Evolutionary conservation across 2,888 invertebrate species (phyloP).

Genomic region (Nephrotoma appendiculata): DNA sequence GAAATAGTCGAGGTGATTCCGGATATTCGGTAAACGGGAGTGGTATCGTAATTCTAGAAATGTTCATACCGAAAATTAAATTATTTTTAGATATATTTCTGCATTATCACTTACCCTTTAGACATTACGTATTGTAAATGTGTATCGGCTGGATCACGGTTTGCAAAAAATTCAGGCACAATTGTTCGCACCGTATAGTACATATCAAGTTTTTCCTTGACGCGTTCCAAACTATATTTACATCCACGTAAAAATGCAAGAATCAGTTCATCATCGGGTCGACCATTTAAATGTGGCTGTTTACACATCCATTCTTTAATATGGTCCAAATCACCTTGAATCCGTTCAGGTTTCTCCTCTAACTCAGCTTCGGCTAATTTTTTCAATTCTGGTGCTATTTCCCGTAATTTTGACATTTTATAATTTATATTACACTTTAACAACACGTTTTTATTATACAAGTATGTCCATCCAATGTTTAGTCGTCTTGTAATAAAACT

Average conservation of each 20-base stretch:
- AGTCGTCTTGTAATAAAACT: neutral
- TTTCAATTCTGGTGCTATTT: constrained; percentile 30
- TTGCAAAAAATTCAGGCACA: constrained; percentile 37
- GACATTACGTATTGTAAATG: constrained; percentile 17
- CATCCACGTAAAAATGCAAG: constrained; percentile 46
- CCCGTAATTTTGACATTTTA: constrained; percentile 11
- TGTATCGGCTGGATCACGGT: constrained; percentile 26
- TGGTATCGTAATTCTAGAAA: constrained; percentile 29
- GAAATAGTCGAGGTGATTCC: constrained; percentile 26
- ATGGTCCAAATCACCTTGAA: constrained; percentile 35
- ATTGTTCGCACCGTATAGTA: constrained; percentile 38
- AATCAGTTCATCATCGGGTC: constrained; percentile 48
- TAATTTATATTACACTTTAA: neutral
- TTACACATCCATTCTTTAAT: constrained; percentile 41
- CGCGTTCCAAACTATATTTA: constrained; percentile 46
- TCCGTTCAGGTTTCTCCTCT: constrained; percentile 36
- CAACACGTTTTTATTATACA: neutral
- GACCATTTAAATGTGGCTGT: constrained; percentile 39
- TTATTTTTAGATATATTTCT: constrained; percentile 6
- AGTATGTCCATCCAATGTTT: neutral
- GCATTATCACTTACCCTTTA: constrained; percentile 26
- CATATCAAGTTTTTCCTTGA: constrained; percentile 45
- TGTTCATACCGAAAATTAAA: neutral
- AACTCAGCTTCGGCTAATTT: constrained; percentile 36
- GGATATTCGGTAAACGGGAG: constrained; percentile 27